These are phyloP conservation scores for Calcarius lapponicus DNA, from an alignment of 2,797 vertebrate species.

Conservation along the genomic window DNA sequence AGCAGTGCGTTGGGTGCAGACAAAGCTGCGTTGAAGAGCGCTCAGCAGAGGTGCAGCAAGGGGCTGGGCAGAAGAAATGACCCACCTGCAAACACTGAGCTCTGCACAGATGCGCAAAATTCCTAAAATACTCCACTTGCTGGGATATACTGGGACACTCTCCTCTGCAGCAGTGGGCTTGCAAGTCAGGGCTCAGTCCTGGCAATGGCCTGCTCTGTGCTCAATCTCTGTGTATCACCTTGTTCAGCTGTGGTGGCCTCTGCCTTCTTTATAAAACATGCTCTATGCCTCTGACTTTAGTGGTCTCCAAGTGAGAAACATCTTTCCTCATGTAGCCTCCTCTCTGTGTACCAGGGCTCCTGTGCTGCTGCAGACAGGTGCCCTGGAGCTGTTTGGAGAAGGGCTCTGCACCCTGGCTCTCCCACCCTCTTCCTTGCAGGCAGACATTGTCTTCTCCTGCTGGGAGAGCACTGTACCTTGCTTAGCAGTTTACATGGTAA, in stretches of 20 bases:
- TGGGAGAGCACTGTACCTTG: constrained; percentile 55
- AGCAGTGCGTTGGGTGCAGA: neutral
- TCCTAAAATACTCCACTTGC: neutral
- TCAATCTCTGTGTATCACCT: neutral
- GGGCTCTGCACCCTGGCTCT: neutral
- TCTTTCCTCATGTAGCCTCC: neutral
- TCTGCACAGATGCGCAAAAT: neutral
- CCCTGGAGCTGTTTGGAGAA: neutral
- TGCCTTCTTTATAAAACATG: neutral
- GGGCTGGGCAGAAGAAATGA: neutral
- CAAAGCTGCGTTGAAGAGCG: neutral
- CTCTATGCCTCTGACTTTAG: neutral
- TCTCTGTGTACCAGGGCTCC: accelerated
- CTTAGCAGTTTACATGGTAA: constrained; percentile 64
- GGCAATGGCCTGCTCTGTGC: neutral
- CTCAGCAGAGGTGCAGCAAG: neutral
- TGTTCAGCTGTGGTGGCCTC: neutral
- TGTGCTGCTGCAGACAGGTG: neutral
- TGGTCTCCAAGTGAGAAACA: neutral
- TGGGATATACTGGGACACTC: neutral
- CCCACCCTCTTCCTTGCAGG: neutral
- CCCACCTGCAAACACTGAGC: neutral
- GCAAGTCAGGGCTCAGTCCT: accelerated
- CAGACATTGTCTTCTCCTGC: constrained; percentile 60
- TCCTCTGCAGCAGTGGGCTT: neutral